A percentile compares a stretch with the other conserved stretches of the same genome.
Conservation (phyloP, 2,797 vertebrate species). For the Paguma larvata region DNA sequence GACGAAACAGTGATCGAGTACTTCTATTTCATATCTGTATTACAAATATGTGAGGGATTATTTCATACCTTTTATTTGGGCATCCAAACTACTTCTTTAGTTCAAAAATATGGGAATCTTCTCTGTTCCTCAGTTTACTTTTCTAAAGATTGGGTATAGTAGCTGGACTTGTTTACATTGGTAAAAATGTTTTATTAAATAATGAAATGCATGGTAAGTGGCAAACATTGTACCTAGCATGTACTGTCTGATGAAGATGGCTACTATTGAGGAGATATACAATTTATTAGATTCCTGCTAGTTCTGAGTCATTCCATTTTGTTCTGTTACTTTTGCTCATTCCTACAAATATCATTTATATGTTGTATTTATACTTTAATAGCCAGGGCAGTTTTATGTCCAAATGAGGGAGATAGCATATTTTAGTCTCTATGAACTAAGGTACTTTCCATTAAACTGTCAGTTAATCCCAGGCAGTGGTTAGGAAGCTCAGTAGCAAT, state of each 20-base stretch:
- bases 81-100: not conserved
- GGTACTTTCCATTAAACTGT: not conserved
- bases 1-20: not conserved
- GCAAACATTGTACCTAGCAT: not conserved
- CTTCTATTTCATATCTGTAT: not conserved
- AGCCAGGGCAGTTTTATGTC: not conserved
- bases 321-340: not conserved
- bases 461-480: not conserved
- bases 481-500: not conserved
- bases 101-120: not conserved
- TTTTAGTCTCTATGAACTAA: not conserved
- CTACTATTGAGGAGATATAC: not conserved
- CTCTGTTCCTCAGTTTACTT: not conserved
- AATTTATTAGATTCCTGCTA: not conserved
- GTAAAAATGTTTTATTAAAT: slow-evolving; percentile 10
- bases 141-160: not conserved
- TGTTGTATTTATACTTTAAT: not conserved
- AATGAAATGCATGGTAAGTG: not conserved
- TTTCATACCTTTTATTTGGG: not conserved
- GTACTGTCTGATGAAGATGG: not conserved
- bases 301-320: not conserved
- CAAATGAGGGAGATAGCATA: not conserved
- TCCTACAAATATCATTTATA: not conserved
- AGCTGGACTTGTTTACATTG: not conserved
- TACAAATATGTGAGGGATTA: not conserved